phyloP scores from a whole-genome alignment of 2,888 invertebrate species.

The Agrochola circellaris region DNA sequence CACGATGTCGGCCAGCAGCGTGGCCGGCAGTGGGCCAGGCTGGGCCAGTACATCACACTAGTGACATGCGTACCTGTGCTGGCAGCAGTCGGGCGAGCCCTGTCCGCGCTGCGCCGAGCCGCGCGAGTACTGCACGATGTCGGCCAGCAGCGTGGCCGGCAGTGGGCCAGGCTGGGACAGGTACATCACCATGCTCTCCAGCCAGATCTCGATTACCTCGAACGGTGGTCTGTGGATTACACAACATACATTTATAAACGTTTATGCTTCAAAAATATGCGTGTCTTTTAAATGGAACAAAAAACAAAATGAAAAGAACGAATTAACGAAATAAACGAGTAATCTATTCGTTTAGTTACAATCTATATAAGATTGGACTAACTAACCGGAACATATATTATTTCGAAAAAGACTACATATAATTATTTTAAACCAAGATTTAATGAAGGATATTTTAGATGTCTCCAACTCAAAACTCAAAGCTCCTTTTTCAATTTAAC shows the following conservation, averaged over 20 bases:
- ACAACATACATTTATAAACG: neutral
- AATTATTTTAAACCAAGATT: neutral
- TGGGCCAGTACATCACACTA: neutral
- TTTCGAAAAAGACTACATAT: neutral
- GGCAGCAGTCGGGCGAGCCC: conserved; percentile 59
- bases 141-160: conserved; percentile 93
- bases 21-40: conserved; percentile 89
- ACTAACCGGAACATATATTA: neutral
- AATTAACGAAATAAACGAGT: neutral
- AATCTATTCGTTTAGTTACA: neutral
- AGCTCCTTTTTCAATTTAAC: neutral
- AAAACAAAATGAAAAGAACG: too few relatives aligned
- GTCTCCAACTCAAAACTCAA: neutral
- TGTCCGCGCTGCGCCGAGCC: conserved; percentile 87
- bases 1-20: conserved; percentile 94
- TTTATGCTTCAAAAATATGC: too few relatives aligned
- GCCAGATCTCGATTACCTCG: conserved; percentile 97
- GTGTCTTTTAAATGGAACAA: too few relatives aligned
- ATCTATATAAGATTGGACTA: neutral
- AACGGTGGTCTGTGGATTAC: conserved; percentile 94
- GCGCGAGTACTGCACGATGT: conserved; percentile 93
- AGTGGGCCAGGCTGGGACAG: conserved; percentile 92
- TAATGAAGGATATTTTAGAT: neutral
- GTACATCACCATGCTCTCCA: conserved; percentile 94
- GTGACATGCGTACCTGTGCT: conserved; percentile 29